phyloP scores from a whole-genome alignment of 2,797 vertebrate genomes.

The Poecilia wingei region DNA sequence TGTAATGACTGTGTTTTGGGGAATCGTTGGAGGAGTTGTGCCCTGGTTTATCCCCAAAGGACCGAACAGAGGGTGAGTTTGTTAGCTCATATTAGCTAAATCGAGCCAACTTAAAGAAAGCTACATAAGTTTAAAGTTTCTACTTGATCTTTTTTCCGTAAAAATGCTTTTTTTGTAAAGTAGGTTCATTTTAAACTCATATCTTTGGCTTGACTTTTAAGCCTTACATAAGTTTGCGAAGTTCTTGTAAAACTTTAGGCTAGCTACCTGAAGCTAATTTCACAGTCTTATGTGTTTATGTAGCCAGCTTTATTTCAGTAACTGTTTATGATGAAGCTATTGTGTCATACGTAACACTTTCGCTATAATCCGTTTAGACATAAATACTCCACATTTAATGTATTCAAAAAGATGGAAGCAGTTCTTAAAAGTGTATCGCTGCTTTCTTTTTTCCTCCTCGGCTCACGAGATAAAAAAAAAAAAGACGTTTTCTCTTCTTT shows the following conservation, averaged over 20 bases:
- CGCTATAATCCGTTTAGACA: background rate
- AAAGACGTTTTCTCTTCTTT: background rate
- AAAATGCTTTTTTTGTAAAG: too few species aligned
- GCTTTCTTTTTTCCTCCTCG: conserved; percentile 54
- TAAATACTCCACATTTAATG: background rate
- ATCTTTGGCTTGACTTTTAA: background rate
- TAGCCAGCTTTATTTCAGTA: background rate
- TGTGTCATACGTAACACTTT: background rate
- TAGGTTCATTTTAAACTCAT: background rate
- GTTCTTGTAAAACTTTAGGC: conserved; percentile 22
- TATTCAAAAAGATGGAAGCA: conserved; percentile 15
- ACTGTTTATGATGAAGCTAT: fast-evolving
- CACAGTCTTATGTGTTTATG: background rate
- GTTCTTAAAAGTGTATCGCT: background rate
- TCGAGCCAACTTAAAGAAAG: background rate
- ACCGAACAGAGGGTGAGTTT: conserved; percentile 93
- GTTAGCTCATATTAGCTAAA: conserved; percentile 62
- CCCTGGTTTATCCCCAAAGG: conserved; percentile 95
- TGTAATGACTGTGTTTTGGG: conserved; percentile 95
- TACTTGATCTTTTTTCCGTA: background rate
- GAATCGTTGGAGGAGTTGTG: conserved; percentile 86
- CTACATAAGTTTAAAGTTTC: background rate
- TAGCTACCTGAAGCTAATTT: conserved; percentile 37
- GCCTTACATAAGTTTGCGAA: background rate
- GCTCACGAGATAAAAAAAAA: conserved; percentile 42